Conservation (phyloP, 2,888 invertebrate species). For the Lapara coniferarum region DNA sequence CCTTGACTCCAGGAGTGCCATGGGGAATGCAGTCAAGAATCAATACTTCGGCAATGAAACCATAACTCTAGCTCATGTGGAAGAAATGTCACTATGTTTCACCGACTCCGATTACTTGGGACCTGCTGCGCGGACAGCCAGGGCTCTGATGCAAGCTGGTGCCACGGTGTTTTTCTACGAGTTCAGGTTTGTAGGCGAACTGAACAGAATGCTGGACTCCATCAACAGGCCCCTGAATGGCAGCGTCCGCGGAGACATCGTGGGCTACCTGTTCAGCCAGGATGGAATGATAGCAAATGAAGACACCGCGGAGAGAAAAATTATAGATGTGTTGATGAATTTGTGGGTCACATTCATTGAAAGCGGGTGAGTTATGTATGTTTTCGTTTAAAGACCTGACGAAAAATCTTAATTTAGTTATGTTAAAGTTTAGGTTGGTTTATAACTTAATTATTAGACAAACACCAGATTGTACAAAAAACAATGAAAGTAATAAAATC, state of each 20-base stretch:
- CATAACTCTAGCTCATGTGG: slow-evolving; percentile 45
- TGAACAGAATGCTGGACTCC: slow-evolving; percentile 72
- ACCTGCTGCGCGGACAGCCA: slow-evolving; percentile 58
- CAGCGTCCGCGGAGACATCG: slow-evolving; percentile 81
- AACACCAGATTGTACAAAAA: too few species aligned
- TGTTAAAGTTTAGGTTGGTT: too few species aligned
- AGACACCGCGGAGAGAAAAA: slow-evolving; percentile 42
- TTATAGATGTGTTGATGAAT: slow-evolving; percentile 50
- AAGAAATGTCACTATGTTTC: slow-evolving; percentile 52
- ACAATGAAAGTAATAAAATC: too few species aligned
- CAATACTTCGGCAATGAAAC: slow-evolving; percentile 57
- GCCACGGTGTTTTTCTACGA: slow-evolving; percentile 82
- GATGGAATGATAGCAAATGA: slow-evolving; percentile 40
- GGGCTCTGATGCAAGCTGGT: slow-evolving; percentile 54
- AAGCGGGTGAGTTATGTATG: slow-evolving; percentile 59
- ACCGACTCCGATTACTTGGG: slow-evolving; percentile 64
- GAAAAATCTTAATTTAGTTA: too few species aligned
- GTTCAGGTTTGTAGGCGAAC: slow-evolving; percentile 77
- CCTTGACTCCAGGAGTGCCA: slow-evolving; percentile 37
- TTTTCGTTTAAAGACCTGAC: too few species aligned
- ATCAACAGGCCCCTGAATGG: slow-evolving; percentile 64
- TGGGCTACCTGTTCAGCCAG: slow-evolving; percentile 78
- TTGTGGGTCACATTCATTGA: slow-evolving; percentile 78
- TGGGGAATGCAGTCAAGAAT: slow-evolving; percentile 47
- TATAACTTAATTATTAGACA: too few species aligned